Evolutionary conservation across 2,888 invertebrate species (phyloP).

Genomic region (Ryuthela nishihirai): DNA sequence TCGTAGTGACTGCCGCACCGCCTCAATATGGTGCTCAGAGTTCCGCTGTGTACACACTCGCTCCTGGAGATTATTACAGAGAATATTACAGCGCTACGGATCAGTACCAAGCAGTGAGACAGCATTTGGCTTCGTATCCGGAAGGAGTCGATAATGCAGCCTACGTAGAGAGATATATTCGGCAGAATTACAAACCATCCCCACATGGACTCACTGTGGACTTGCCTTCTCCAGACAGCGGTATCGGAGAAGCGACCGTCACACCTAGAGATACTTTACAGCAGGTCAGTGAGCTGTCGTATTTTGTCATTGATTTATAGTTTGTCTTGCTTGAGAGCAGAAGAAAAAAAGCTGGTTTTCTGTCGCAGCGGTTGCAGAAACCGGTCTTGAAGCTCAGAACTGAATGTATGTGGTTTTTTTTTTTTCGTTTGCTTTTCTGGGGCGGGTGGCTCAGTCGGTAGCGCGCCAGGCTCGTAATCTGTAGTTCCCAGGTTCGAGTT

Average conservation of each 20-base stretch:
- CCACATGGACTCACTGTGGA: slow-evolving; percentile 69
- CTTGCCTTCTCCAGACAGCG: slow-evolving; percentile 91
- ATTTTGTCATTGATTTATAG: too few species aligned
- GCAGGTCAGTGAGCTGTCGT: slow-evolving; percentile 46
- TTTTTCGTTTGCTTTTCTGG: too few species aligned
- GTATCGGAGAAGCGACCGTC: slow-evolving; percentile 90
- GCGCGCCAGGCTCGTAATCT: too few species aligned
- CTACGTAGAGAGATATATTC: slow-evolving; percentile 20
- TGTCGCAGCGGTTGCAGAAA: too few species aligned
- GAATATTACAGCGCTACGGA: slow-evolving; percentile 41
- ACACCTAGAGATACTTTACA: slow-evolving; percentile 64
- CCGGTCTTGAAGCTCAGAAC: too few species aligned
- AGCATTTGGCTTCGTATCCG: slow-evolving; percentile 16
- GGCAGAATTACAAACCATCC: slow-evolving; percentile 21
- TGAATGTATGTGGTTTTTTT: too few species aligned
- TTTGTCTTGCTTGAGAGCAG: too few species aligned
- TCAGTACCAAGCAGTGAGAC: slow-evolving; percentile 41
- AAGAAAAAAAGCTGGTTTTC: too few species aligned
- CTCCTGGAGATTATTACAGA: slow-evolving; percentile 40
- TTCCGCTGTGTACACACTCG: slow-evolving; percentile 19
- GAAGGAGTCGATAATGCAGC: slow-evolving; percentile 6
- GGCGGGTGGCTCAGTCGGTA: too few species aligned
- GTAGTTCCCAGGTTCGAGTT: too few species aligned
- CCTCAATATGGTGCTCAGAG: slow-evolving; percentile 24
- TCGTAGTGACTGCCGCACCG: slow-evolving; percentile 23